A percentile compares a stretch with the other conserved stretches of the same genome.
Conservation (phyloP, 2,888 invertebrate species). For the Agrochola circellaris region DNA sequence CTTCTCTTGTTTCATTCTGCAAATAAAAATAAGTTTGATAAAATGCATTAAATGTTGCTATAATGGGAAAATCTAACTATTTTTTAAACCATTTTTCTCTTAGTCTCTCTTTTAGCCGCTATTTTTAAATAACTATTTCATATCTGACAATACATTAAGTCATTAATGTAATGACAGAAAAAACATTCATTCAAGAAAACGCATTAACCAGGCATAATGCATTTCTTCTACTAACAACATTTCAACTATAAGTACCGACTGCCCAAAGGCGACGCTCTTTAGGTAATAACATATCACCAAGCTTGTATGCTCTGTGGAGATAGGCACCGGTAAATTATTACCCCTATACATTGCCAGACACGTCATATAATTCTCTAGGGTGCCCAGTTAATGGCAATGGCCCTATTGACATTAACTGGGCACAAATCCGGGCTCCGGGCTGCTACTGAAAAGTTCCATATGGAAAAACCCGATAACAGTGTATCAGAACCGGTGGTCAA, state of each 20-base stretch:
- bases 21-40: constrained; percentile 52
- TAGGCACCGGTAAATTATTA: background rate
- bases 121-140: background rate
- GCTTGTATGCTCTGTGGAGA: background rate
- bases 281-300: background rate
- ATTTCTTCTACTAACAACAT: background rate
- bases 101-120: too few relatives aligned
- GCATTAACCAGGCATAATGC: background rate
- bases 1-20: constrained; percentile 93
- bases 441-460: background rate
- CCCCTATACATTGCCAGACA: background rate
- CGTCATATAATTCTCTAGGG: background rate
- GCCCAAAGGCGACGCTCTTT: background rate
- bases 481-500: too few relatives aligned
- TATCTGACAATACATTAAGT: background rate
- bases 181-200: background rate
- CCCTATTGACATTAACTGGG: background rate
- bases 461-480: background rate
- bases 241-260: background rate
- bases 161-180: background rate
- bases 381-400: too few relatives aligned
- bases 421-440: background rate
- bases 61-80: too few relatives aligned
- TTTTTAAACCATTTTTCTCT: background rate
- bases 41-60: background rate